phyloP scores from a whole-genome alignment of 1,140 invertebrate genomes.

The Hesperophylax magnus region DNA sequence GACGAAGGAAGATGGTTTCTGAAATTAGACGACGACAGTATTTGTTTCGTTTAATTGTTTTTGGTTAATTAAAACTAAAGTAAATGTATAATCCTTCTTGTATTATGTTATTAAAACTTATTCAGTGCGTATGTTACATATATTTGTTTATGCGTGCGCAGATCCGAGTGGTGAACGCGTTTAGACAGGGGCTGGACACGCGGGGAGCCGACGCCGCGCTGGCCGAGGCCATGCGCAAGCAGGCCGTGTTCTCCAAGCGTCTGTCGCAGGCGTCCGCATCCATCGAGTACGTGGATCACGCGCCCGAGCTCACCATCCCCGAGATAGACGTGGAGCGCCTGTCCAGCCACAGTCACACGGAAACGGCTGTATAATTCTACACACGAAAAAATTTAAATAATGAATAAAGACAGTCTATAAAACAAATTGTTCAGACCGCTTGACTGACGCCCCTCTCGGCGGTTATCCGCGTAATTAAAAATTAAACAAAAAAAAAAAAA shows the following conservation, averaged over 20 bases:
- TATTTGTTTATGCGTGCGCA: slow-evolving; percentile 66
- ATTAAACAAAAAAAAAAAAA: slow-evolving; percentile 21
- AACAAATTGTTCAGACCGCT: neutral
- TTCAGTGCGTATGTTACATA: too few species aligned
- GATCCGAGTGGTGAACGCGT: slow-evolving; percentile 99
- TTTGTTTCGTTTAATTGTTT: too few species aligned
- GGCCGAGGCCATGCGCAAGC: slow-evolving; percentile 91
- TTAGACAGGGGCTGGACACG: slow-evolving; percentile 97
- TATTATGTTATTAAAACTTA: too few species aligned
- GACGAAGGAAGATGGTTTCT: too few species aligned
- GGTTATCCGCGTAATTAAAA: neutral
- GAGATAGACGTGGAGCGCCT: slow-evolving; percentile 92
- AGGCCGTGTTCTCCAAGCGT: slow-evolving; percentile 90
- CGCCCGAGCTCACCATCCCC: slow-evolving; percentile 84
- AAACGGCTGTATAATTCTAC: slow-evolving; percentile 85
- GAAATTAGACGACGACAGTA: too few species aligned
- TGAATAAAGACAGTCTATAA: slow-evolving; percentile 42
- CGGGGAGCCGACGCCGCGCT: slow-evolving; percentile 92
- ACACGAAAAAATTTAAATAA: slow-evolving; percentile 31
- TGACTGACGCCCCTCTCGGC: slow-evolving; percentile 20
- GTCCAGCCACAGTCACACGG: slow-evolving; percentile 92
- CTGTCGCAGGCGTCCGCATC: slow-evolving; percentile 89
- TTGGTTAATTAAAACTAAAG: too few species aligned
- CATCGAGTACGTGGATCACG: slow-evolving; percentile 92
- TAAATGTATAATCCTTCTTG: too few species aligned